Evolutionary conservation across 2,888 invertebrate species (phyloP), one percentile per base, ranked within the genome.

Genomic region (Troides oblongomaculatus): DNA sequence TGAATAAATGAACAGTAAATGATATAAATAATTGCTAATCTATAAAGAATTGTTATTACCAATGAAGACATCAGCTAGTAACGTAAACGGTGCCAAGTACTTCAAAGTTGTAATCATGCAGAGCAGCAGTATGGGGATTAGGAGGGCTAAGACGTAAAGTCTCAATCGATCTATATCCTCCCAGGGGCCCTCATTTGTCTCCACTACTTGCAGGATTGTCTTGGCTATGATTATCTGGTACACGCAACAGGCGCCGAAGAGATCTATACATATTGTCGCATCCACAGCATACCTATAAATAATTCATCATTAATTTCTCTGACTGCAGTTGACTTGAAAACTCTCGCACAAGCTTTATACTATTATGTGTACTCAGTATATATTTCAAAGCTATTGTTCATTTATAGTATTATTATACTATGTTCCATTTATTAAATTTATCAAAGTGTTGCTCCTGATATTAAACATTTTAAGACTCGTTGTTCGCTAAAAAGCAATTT

Each of bases 191-290:
- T 74, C 79, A 0, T 79, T 76, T 0, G 75, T 79, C 59, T 86
- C 83, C 0, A 85, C 74, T 2, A 92, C 72, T 71, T 89, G 89
- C 66, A 86, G 84, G 6, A 91, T 84, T 0, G 91, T 88, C 72
- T 90, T 89, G 0, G 90, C 91, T 75, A 91, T 92, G 25, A 92
- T 91, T 53, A 92, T 89, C 70, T 89, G 86, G 74, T 92, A 92
- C 0, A 90, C 90, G 71, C 89, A 89, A 72, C 92, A 92, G 0
- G 92, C 89, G 0, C 92, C 92, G 60, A 92, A 92, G 0, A 92
- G 77, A 63, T 92, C 92, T 62, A 92, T 81, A 72, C 91, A 91
- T 43, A 92, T 89, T 14, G 77, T 81, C 3, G 82, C 4, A 71
- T 92, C 92, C 7, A 92, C 90, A 62, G 88, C 84, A 62, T 84